Evolutionary conservation across 2,113 vertebrate genomes (phyloP), one percentile per base, ranked within the genome.

Genomic region (Lagopus leucura): DNA sequence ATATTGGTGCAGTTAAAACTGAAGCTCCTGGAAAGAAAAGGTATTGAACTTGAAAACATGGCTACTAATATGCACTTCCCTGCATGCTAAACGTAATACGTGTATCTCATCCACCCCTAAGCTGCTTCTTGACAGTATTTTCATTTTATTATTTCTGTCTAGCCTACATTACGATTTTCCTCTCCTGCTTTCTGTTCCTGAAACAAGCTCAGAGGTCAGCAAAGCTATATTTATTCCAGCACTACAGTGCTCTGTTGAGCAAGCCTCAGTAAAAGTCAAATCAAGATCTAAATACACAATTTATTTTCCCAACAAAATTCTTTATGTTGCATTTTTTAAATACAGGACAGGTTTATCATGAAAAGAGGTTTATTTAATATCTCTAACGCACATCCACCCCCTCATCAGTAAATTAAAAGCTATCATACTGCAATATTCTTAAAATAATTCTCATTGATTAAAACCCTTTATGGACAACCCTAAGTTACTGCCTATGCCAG

Each of bases 271-370:
- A 3, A 42, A 32, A 73, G 15, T 25, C 42, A 69, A 85, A 22
- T 0, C 0, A 67, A 30, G 64, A 22, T 9, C n/a, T 73, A 75
- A 81, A 84, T 2, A n/a, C 27, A 52, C 13, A 10, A 72, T 73
- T 82, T 55, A 24, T 30, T 57, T 82, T 78, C 34, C 30, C 60
- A 78, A 0, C 5, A 11, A 4, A 66, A 64, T 50, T 52, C 22
- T 67, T 76, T 40, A 25, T 58, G 48, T 45, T 60, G 20, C 30
- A 69, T 17, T 28, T 84, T 30, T 48, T 11, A 69, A 69, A 38
- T 10, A 1, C 61, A 84, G 42, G 66, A 71, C 27, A 65, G 24
- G 73, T 28, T 54, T 17, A 86, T 58, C 36, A 65, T 28, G 57
- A 79, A 15, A 20, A 85, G 64, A 69, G 15, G 28, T 90, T 82